phyloP scores from a whole-genome alignment of 2,888 invertebrate species.

The Drosophila demipolita region DNA sequence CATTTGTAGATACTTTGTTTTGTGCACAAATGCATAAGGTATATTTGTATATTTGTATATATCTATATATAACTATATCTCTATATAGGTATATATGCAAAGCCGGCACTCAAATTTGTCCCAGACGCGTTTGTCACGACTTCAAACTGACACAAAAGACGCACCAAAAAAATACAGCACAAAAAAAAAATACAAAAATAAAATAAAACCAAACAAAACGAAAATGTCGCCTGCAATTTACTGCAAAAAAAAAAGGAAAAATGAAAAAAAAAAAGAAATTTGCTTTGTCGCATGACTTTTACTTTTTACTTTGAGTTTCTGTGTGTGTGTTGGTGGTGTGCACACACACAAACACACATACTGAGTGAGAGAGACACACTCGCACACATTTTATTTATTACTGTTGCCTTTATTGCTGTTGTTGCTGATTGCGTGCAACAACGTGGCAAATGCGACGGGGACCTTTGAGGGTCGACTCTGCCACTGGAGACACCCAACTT shows the following conservation, averaged over 20 bases:
- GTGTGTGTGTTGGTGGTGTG: not conserved
- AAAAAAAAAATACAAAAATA: constrained; percentile 1
- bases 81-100: constrained; percentile 13
- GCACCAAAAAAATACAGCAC: constrained; percentile 11
- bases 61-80: constrained; percentile 14
- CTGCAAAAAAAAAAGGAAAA: constrained; percentile 52
- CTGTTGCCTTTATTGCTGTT: constrained; percentile 19
- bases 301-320: constrained; percentile 49
- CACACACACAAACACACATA: constrained; percentile 9
- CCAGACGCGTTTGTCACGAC: constrained; percentile 75
- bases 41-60: constrained; percentile 10
- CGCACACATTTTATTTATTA: constrained; percentile 44
- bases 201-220: constrained; percentile 37
- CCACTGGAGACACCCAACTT: constrained; percentile 44
- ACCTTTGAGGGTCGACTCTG: constrained; percentile 31
- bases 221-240: constrained; percentile 73
- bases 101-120: constrained; percentile 52
- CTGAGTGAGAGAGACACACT: not conserved
- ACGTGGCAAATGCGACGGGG: constrained; percentile 47
- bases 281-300: constrained; percentile 70
- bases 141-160: constrained; percentile 59
- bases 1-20: constrained; percentile 16
- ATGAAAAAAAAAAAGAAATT: constrained; percentile 22
- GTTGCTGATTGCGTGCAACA: constrained; percentile 70
- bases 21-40: constrained; percentile 13